Evolutionary conservation across 30 jellyfish, hydroid and myxozoan species (phyloP), one percentile per base, ranked within the genome.

Genomic region (Catostylus mosaicus): DNA sequence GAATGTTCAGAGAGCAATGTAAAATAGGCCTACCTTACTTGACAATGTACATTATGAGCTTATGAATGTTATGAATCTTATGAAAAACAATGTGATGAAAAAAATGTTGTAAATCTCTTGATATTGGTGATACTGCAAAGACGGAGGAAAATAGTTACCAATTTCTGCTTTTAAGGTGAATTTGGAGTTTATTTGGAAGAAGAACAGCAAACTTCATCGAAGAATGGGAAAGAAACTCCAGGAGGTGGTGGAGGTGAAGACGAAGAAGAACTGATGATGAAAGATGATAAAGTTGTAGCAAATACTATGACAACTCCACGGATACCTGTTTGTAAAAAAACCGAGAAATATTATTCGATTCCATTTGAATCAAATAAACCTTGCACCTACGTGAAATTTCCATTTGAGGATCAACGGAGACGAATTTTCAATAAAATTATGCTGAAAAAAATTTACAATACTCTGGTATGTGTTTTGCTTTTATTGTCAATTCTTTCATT

Each of bases 381-480:
- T 36, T 93, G 99, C 75, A 68, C 95, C 0, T 91, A 69, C 65
- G 88, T 93, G 67, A 93, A 93, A 73, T 93, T 93, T 70, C 96
- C 96, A 32, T 93, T 88, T 83, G 99, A 93, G 73, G 99, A 93
- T 56, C 97, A 82, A 73, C 65, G 99, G 59, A 65, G 99, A 40
- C 51, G 99, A 33, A 90, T 74, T 11, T 93, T 73, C 79, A 93
- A 93, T 50, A 68, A 72, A 16, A 80, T 88, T 46, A 67, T 93
- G 96, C 83, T 93, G 63, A 40, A 48, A 37, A 93, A 93, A 79
- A 88, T 93, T 18, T 82, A 36, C 78, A 87, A 73, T 62, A 93
- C 87, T 29, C 48, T 93, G 97, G 99, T 93, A 78, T 33, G 85
- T 16, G 22, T 31, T 23, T 67, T 67, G 30, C 62, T 18, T 66